Conservation (phyloP, 1,140 invertebrate genomes). For the Scaptomyza graminum region DNA sequence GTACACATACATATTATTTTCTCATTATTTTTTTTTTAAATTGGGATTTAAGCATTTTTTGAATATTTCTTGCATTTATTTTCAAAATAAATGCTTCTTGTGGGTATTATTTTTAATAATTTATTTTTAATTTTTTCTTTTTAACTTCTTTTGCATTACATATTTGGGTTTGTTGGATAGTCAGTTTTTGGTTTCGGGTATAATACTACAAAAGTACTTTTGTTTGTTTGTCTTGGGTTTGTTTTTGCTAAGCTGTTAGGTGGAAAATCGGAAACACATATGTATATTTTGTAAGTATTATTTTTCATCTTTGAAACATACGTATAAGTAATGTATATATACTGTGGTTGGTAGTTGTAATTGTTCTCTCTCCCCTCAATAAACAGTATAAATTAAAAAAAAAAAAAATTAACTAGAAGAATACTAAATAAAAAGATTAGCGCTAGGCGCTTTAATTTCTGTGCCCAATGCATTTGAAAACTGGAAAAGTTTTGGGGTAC, state of each 20-base stretch:
- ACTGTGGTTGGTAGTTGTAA: conserved; percentile 30
- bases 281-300: conserved; percentile 54
- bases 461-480: conserved; percentile 9
- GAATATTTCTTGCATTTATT: conserved; percentile 17
- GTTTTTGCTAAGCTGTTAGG: conserved; percentile 74
- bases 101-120: neutral
- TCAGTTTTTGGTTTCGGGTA: conserved; percentile 34
- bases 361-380: conserved; percentile 3
- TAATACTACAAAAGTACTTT: conserved; percentile 21
- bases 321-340: conserved; percentile 27
- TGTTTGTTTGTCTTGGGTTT: conserved; percentile 2
- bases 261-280: conserved; percentile 81
- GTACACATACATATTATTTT: conserved; percentile 28
- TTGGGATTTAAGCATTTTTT: conserved; percentile 9
- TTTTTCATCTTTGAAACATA: conserved; percentile 25
- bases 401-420: neutral
- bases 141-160: conserved; percentile 8
- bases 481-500: neutral
- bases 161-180: conserved; percentile 15
- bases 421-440: conserved; percentile 9
- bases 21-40: conserved; percentile 48
- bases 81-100: conserved; percentile 64
- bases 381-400: neutral
- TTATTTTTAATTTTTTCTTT: conserved; percentile 10
- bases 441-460: conserved; percentile 33